Percentiles rank a stretch among this genome's conserved stretches.
Evolutionary conservation across 2,888 invertebrate species (phyloP).

Genomic region (Clunio marinus): DNA sequence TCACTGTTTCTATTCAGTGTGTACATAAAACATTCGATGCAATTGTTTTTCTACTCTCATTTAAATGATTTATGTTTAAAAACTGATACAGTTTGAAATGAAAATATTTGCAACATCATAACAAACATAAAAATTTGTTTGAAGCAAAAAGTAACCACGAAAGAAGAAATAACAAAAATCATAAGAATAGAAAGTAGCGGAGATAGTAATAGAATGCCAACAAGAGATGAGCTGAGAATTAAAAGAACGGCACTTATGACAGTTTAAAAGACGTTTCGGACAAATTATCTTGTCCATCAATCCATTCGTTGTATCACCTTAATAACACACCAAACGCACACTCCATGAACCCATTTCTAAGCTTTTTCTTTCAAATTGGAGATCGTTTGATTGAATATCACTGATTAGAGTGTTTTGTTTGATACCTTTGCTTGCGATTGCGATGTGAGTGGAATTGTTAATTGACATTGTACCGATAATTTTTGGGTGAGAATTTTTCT

Average conservation of each 20-base stretch:
- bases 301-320: not conserved
- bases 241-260: constrained; percentile 17
- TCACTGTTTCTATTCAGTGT: not conserved
- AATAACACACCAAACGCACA: not conserved
- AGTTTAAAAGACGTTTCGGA: constrained; percentile 21
- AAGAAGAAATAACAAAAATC: no score
- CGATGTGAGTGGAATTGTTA: no score
- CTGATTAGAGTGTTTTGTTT: not conserved
- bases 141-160: not conserved
- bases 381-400: not conserved
- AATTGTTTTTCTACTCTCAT: not conserved
- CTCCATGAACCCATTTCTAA: not conserved
- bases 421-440: not conserved
- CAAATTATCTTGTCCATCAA: constrained; percentile 34
- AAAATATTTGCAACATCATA: not conserved
- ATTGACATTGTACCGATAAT: not conserved
- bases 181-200: not conserved
- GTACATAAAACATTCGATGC: not conserved
- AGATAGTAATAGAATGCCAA: not conserved
- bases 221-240: not conserved
- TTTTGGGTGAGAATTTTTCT: not conserved
- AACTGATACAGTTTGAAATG: not conserved
- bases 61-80: not conserved
- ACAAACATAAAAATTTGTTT: not conserved
- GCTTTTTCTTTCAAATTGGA: not conserved